A percentile compares a stretch with the other conserved stretches of the same genome.
Evolutionary conservation across 2,113 vertebrate species (phyloP).

Genomic region (Phrynocephalus versicolor): DNA sequence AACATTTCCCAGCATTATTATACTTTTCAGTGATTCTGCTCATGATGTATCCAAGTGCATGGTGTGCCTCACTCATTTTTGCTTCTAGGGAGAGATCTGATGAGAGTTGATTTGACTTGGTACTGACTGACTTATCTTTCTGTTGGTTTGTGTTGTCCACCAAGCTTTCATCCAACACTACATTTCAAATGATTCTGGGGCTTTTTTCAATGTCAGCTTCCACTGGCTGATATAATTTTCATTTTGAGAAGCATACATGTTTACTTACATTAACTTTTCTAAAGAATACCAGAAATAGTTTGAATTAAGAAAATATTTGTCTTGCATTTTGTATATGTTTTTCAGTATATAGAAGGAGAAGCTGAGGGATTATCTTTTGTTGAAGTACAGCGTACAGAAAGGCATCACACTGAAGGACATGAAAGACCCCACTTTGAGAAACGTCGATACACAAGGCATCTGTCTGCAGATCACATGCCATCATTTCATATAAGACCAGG

Average conservation of each 20-base stretch:
- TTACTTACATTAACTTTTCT: not conserved
- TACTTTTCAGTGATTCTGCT: no score
- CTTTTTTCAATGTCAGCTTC: not conserved
- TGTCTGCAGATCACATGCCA: not conserved
- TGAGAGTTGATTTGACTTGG: no score
- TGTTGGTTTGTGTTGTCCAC: no score
- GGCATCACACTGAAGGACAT: not conserved
- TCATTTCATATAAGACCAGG: not conserved
- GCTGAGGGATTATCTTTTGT: not conserved
- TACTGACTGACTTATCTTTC: no score
- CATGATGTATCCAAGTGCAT: no score
- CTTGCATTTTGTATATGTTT: not conserved
- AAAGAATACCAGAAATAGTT: not conserved
- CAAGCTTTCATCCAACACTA: no score
- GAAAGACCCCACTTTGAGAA: not conserved
- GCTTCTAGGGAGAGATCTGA: no score
- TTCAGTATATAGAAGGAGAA: conserved; percentile 39
- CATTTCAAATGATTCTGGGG: no score
- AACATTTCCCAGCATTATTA: no score
- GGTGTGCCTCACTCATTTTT: no score
- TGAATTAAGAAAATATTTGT: not conserved
- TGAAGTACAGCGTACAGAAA: not conserved
- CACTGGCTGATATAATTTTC: not conserved
- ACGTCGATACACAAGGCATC: not conserved
- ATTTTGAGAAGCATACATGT: not conserved